Evolutionary conservation across 1,140 invertebrate species (phyloP).

Genomic region (Pogonognathellus flavescens): DNA sequence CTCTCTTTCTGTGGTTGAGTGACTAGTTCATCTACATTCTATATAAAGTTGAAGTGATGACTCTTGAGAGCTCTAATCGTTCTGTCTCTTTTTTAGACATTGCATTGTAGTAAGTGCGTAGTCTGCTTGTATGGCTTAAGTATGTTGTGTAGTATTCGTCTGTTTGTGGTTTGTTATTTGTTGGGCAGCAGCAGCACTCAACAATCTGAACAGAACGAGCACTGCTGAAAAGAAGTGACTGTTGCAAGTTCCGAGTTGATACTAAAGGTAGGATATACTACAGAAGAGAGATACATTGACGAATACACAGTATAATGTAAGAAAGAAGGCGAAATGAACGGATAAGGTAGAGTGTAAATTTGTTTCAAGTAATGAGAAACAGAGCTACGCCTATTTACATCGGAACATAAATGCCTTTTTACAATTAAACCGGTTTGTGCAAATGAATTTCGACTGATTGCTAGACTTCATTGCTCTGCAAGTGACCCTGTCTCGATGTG

Average conservation of each 20-base stretch:
- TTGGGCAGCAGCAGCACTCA: too few species aligned
- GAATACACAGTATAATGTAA: not conserved
- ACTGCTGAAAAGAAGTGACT: too few species aligned
- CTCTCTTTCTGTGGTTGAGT: conserved; percentile 24
- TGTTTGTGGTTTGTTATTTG: not conserved
- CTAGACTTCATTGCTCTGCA: conserved; percentile 38
- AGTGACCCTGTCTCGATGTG: conserved; percentile 46
- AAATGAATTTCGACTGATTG: conserved; percentile 57
- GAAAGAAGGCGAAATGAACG: conserved; percentile 56
- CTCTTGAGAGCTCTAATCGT: too few species aligned
- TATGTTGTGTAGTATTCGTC: not conserved
- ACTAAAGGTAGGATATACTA: not conserved
- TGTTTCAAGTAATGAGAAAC: conserved; percentile 53
- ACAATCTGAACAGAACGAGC: too few species aligned
- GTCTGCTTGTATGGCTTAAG: not conserved
- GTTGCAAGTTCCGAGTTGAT: too few species aligned
- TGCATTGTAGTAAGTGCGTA: not conserved
- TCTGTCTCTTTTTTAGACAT: too few species aligned
- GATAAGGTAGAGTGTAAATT: conserved; percentile 52
- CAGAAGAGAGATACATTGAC: not conserved
- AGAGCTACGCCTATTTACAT: conserved; percentile 41
- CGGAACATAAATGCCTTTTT: conserved; percentile 53
- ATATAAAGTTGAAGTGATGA: not conserved
- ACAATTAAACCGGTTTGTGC: conserved; percentile 54
- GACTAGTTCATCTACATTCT: conserved; percentile 43